phyloP scores from a whole-genome alignment of 1,140 invertebrate genomes.

The Coenobita brevimanus region DNA sequence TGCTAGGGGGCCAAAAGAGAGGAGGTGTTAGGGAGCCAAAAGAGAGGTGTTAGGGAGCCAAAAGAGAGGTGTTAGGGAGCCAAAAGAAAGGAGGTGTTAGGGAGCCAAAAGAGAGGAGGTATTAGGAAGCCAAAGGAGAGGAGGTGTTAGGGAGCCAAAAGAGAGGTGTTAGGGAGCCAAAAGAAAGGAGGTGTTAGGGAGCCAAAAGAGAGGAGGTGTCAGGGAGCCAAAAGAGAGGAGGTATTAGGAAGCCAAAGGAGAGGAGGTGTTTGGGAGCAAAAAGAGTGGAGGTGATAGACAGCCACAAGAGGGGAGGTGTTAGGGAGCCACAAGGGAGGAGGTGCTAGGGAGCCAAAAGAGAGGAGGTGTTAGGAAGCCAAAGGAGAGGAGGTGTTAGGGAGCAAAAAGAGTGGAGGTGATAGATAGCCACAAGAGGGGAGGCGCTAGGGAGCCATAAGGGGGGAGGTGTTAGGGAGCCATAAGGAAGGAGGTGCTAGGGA shows the following conservation, averaged over 20 bases:
- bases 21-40: not conserved
- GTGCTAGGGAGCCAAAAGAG: not conserved
- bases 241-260: not conserved
- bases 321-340: not conserved
- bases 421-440: not conserved
- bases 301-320: not conserved
- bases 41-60: not conserved
- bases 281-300: not conserved
- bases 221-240: not conserved
- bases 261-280: not conserved
- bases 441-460: not conserved
- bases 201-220: not conserved
- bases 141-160: not conserved
- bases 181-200: too few relatives aligned
- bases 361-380: not conserved
- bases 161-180: too few relatives aligned
- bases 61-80: not conserved
- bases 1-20: not conserved
- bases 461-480: not conserved
- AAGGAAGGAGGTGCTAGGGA: not conserved
- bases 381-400: not conserved
- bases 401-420: not conserved
- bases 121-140: not conserved
- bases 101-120: not conserved
- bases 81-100: not conserved